Evolutionary conservation across 2,888 invertebrate species (phyloP), one percentile per base, ranked within the genome.

Genomic region (Lottia scabra): DNA sequence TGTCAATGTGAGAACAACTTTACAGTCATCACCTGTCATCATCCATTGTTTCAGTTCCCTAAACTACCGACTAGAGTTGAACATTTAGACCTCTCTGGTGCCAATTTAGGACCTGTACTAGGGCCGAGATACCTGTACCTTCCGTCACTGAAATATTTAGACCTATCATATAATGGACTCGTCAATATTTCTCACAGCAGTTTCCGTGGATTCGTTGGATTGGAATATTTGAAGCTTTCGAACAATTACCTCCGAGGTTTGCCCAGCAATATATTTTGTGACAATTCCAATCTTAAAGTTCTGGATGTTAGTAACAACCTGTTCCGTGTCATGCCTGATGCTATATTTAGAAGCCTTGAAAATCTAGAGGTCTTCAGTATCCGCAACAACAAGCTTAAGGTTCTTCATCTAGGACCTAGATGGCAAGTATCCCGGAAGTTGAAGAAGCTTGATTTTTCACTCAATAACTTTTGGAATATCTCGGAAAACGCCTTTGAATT

Each of bases 301-400:
- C 74, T 85, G 12, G 83, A 84, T 70, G 75, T 85, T 10, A 80
- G 79, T 65, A 66, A 78, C 64, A 85, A 85, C 72, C 62, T 67
- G 27, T 71, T 84, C 27, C 65, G 71, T 6, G 45, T 27, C 1
- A 73, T 85, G 44, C 81, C 83, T 0, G 75, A 81, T 26, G 65
- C 67, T 15, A 68, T 71, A 46, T 76, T 84, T 72, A 67, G 71
- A 26, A 73, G 74, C 46, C 73, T 83, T 15, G 68, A 66, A 26
- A 72, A 74, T 12, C 77, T 85, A 30, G 75, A 73, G 70, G 63
- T 73, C 23, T 73, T 85, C 26, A 82, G 84, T 66, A 62, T 83
- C 27, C 81, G 81, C 43, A 75, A 77, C 77, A 85, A 85, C 70
- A 70, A 74, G 8, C 44, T 84, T 12, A 72, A 68, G 0, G 62